Conservation (phyloP, 1,140 invertebrate genomes). For the Nephotettix cincticeps region DNA sequence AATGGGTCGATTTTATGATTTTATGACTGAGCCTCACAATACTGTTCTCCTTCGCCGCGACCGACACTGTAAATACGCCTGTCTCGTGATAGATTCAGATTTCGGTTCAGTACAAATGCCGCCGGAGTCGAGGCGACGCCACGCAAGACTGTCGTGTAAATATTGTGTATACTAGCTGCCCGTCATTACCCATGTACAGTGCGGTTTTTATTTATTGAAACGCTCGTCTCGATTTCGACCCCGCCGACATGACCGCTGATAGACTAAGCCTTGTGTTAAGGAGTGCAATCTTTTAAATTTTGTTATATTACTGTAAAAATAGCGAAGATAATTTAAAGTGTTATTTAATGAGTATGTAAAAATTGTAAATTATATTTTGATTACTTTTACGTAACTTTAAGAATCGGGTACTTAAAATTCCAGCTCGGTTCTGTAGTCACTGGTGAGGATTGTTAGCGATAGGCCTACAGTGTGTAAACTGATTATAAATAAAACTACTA, state of each 20-base stretch:
- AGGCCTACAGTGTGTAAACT: neutral
- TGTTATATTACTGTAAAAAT: conserved; percentile 10
- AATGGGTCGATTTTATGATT: no score
- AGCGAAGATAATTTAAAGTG: conserved; percentile 13
- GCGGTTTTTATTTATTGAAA: conserved; percentile 9
- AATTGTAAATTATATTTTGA: conserved; percentile 18
- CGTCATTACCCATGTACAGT: neutral
- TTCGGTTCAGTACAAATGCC: conserved; percentile 15
- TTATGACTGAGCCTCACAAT: no score
- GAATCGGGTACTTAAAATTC: conserved; percentile 11
- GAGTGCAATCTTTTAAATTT: conserved; percentile 23
- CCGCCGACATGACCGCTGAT: neutral
- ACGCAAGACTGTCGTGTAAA: neutral
- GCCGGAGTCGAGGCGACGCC: neutral
- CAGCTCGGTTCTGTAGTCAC: no score
- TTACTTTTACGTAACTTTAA: neutral
- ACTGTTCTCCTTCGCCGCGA: no score
- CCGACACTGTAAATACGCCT: neutral
- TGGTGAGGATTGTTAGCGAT: neutral
- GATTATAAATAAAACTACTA: no score
- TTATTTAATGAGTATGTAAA: conserved; percentile 20
- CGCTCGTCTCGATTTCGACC: neutral
- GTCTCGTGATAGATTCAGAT: conserved; percentile 22
- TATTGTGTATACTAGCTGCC: neutral
- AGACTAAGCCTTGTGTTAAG: neutral